A percentile compares a stretch with the other conserved stretches of the same genome.
Evolutionary conservation across 2,113 vertebrate genomes (phyloP).

Genomic region (Eira barbara): DNA sequence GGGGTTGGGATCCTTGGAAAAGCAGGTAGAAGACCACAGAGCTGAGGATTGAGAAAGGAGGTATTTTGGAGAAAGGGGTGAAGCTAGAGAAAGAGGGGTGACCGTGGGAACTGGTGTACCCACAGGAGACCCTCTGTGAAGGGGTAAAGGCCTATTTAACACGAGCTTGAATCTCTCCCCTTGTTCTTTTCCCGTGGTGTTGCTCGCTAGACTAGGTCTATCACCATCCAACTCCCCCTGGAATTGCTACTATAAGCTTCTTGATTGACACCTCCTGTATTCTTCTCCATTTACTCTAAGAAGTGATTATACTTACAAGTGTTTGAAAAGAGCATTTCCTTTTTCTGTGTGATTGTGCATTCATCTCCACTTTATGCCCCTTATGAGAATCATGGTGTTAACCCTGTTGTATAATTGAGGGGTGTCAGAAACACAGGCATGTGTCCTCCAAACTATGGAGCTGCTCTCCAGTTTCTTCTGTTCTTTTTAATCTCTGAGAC

Average conservation of each 20-base stretch:
- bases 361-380: background rate
- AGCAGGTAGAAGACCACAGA: background rate
- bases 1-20: background rate
- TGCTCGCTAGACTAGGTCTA: background rate
- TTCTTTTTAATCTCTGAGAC: background rate
- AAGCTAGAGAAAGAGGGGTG: background rate
- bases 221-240: no score
- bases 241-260: background rate
- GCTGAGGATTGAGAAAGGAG: background rate
- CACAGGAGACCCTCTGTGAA: background rate
- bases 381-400: fast-evolving
- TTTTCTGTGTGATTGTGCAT: background rate
- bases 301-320: background rate
- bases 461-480: background rate
- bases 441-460: fast-evolving
- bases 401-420: background rate
- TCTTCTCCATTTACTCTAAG: background rate
- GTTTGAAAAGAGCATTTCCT: background rate
- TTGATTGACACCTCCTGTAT: background rate
- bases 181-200: background rate
- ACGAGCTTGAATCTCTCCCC: background rate
- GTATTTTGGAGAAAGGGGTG: background rate
- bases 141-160: background rate
- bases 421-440: fast-evolving
- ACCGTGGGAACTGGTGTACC: background rate